These are phyloP conservation scores for Myrmecophaga tridactyla DNA, from an alignment of 2,113 vertebrate genomes.

Conservation along the genomic window DNA sequence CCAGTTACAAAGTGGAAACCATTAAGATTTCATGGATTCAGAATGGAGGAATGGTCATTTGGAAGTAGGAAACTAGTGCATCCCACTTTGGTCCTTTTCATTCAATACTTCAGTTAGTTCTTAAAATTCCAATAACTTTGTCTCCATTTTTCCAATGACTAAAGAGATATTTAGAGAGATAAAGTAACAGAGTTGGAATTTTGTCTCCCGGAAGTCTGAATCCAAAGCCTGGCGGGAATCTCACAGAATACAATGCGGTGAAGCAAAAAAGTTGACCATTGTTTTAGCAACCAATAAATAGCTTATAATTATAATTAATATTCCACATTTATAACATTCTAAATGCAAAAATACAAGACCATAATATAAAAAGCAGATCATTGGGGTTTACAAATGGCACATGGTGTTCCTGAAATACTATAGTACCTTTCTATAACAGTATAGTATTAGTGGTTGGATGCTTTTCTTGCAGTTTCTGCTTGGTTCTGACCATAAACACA, in stretches of 20 bases:
- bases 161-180: not conserved
- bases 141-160: not conserved
- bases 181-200: not conserved
- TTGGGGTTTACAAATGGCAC: not conserved
- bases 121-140: not conserved
- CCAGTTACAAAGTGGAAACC: not conserved
- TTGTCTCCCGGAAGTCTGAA: not conserved
- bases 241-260: not conserved
- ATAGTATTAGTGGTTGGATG: rapidly evolving
- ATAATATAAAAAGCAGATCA: not conserved
- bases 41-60: not conserved
- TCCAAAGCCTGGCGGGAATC: not conserved
- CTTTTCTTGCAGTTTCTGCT: not conserved
- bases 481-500: not conserved
- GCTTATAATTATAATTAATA: not conserved
- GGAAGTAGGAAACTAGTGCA: not conserved
- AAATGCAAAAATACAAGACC: not conserved
- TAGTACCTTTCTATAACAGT: not conserved
- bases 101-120: not conserved
- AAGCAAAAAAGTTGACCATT: not conserved
- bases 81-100: not conserved
- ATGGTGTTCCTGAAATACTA: not conserved
- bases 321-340: not conserved
- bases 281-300: not conserved
- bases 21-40: not conserved